Conservation (phyloP, 1,140 invertebrate genomes). For the Nephila pilipes region DNA sequence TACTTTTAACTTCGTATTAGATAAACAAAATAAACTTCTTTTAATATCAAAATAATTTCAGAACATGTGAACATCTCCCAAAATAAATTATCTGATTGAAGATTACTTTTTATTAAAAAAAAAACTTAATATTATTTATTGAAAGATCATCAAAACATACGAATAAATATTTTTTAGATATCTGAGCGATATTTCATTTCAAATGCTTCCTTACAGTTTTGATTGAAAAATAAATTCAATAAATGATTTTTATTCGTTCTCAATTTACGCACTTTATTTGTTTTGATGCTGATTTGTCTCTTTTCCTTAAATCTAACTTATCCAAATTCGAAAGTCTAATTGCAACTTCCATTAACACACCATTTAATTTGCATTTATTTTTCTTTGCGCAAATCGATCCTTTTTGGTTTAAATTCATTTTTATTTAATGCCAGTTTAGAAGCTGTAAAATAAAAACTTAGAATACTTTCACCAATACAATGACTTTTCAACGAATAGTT, state of each 20-base stretch:
- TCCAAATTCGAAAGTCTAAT: constrained; percentile 28
- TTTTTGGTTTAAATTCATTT: constrained; percentile 9
- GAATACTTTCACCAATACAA: constrained; percentile 12
- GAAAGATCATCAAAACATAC: too few relatives aligned
- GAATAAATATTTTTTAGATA: not conserved
- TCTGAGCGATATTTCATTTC: not conserved
- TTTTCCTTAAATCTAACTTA: constrained; percentile 1
- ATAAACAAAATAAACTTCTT: too few relatives aligned
- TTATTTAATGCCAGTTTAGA: constrained; percentile 7
- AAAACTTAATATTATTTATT: too few relatives aligned
- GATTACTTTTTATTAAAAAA: too few relatives aligned
- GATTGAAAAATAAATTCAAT: not conserved
- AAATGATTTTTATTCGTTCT: not conserved
- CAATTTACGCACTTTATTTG: not conserved
- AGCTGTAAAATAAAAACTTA: not conserved
- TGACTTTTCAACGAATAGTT: not conserved
- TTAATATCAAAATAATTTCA: too few relatives aligned
- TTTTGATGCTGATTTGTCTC: not conserved
- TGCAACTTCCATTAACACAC: constrained; percentile 41
- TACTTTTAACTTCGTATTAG: too few relatives aligned
- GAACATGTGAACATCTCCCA: too few relatives aligned
- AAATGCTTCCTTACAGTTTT: not conserved
- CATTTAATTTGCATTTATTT: constrained; percentile 32
- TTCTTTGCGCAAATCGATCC: constrained; percentile 17
- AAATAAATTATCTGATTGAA: too few relatives aligned